Evolutionary conservation across 2,888 invertebrate species (phyloP), one percentile per base, ranked within the genome.

Genomic region (Drosophila buzzatii): DNA sequence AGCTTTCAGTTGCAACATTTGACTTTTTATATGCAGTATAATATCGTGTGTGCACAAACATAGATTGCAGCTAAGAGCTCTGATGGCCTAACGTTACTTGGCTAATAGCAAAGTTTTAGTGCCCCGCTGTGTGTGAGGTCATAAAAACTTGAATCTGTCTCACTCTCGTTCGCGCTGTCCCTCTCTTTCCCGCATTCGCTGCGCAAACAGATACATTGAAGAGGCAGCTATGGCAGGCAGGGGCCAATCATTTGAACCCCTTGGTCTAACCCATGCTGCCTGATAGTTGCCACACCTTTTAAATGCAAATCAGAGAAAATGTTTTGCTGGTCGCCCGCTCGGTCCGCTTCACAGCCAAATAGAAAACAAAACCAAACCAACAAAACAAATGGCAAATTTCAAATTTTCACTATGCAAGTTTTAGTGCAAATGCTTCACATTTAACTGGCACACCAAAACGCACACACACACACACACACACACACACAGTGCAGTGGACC

Each of bases 231-330:
- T 23, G 18, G 33, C 37, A 5, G 33, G 41, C 23, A 45, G 49
- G 35, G 59, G 52, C 23, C 56, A 55, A 37, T 27, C 41, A 62
- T 61, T 47, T 62, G 59, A 60, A 44, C 77, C 72, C 58, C 31
- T 47, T 49, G 60, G 53, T 45, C 53, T 49, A 45, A 59, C 27
- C 64, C 37, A 23, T 45, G 56, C 58, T 63, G 74, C 75, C 67
- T 49, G 70, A 77, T 63, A 71, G 68, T 66, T 67, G 73, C 71
- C 81, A 76, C 73, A 79, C 83, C 84, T 88, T 85, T 85, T 85
- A 88, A 85, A 85, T 85, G 89, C 85, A 85, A 85, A 85, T 85
- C 85, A 85, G 76, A 77, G 79, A 83, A 83, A 77, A 86, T 85
- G 76, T 85, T 79, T 71, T 78, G 42, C 57, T 8, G 27, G 27